Base-by-base conservation (phyloP, 1,140 invertebrate genomes). In the Drosophila equinoxialis region DNA sequence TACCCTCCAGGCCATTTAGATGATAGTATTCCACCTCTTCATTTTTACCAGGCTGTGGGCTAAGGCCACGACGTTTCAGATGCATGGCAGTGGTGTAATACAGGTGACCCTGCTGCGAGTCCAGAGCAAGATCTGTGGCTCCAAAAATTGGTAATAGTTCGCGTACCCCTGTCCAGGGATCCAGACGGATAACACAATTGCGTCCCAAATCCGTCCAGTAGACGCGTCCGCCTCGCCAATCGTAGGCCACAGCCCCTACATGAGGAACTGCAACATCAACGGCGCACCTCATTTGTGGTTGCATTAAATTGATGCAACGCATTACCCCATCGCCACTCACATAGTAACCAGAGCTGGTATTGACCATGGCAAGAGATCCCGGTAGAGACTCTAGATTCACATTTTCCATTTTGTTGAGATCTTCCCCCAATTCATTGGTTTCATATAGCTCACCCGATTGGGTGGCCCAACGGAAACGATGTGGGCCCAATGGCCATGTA, bases 81-180 rank as follows among this genome's bases (percentile, higher is more conserved):
- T 96, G 95, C 71, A 96, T 95, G 0, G 95, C 95, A 0, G 97
- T 98, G 7, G 96, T 96, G 96, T 97, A 99, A 84, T 98, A 98
- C 17, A 99, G 93, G 74, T 96, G 95, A 0, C 96, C 97, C 74
- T 95, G 94, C 3, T 95, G 75, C 0, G 97, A 95, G 91, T 99
- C 97, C 23, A 98, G 94, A 17, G 95, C 95, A 14, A 98, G 91
- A 80, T 97, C 96, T 81, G 96, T 95, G 0, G 79, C 86, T 1
- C 72, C 81, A n/a, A 90, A 83, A 6, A 91, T 70, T 54, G 90
- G 77, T 57, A 91, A 14, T 33, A 91, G 60, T 1, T 81, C 77
- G 0, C 76, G 66, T 0, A n/a, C 93, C 0, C 83, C 86, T 0
- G 30, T 57, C 63, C 66, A 65, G 1, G 73, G 76, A 45, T 86